phyloP scores from a whole-genome alignment of 2,888 invertebrate genomes.

The Baccha elongata region DNA sequence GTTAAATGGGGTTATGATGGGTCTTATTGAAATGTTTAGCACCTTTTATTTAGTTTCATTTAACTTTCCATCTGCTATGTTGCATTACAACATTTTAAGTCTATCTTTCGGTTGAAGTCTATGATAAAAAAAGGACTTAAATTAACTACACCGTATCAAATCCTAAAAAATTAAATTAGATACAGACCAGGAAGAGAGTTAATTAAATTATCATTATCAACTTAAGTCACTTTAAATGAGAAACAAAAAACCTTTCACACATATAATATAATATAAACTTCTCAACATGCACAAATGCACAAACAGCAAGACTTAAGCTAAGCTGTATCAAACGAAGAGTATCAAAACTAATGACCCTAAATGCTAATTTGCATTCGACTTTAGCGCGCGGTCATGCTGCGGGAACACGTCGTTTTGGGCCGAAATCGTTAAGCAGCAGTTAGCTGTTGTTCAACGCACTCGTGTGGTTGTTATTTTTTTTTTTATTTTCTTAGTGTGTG shows the following conservation, averaged over 20 bases:
- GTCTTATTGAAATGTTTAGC: no score
- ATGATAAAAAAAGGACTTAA: neutral
- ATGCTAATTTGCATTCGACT: slow-evolving; percentile 71
- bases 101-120: no score
- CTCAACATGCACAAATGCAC: slow-evolving; percentile 44
- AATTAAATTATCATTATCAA: slow-evolving; percentile 50
- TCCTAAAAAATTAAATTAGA: slow-evolving; percentile 24
- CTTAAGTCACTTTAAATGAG: neutral
- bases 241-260: slow-evolving; percentile 54
- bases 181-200: neutral
- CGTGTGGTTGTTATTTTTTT: slow-evolving; percentile 30
- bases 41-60: no score
- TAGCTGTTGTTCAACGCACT: slow-evolving; percentile 62
- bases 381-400: slow-evolving; percentile 64
- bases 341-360: slow-evolving; percentile 72
- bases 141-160: slow-evolving; percentile 35
- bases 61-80: no score
- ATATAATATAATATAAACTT: slow-evolving; percentile 42
- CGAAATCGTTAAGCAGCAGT: slow-evolving; percentile 51
- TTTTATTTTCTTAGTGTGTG: slow-evolving; percentile 11
- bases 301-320: neutral
- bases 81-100: no score
- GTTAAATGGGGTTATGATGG: no score
- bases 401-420: slow-evolving; percentile 62
- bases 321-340: slow-evolving; percentile 30